Conservation (phyloP, 2,888 invertebrate species). For the Synergus itoensis region DNA sequence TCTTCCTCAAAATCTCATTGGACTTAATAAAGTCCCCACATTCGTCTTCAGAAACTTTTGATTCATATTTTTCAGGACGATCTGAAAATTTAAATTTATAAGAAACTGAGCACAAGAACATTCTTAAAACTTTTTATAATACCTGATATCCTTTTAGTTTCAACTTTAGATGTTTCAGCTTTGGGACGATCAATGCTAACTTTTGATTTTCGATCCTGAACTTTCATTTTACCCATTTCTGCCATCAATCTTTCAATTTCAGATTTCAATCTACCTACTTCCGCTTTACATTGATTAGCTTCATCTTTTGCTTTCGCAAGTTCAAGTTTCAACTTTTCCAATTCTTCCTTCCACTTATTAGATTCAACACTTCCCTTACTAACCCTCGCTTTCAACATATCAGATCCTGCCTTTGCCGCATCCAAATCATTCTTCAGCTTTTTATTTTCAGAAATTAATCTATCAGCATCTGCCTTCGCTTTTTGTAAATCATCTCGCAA, state of each 20-base stretch:
- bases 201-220: too few species aligned
- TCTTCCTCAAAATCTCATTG: slow-evolving; percentile 61
- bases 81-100: neutral
- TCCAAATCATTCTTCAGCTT: slow-evolving; percentile 42
- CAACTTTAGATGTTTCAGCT: slow-evolving; percentile 7
- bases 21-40: slow-evolving; percentile 62
- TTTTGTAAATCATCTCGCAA: slow-evolving; percentile 26
- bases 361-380: slow-evolving; percentile 42
- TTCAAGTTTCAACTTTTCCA: slow-evolving; percentile 47
- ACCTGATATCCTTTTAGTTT: slow-evolving; percentile 17
- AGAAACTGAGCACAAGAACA: neutral
- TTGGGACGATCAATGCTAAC: neutral
- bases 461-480: slow-evolving; percentile 17
- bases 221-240: slow-evolving; percentile 27
- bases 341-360: slow-evolving; percentile 47
- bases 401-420: slow-evolving; percentile 15
- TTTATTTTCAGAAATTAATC: slow-evolving; percentile 42
- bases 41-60: slow-evolving; percentile 40
- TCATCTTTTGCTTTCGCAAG: slow-evolving; percentile 47
- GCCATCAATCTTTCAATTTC: slow-evolving; percentile 43
- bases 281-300: slow-evolving; percentile 50
- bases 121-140: neutral
- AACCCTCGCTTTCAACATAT: slow-evolving; percentile 28
- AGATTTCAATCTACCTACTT: slow-evolving; percentile 42
- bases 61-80: neutral